These are phyloP conservation scores for Melanotaenia nigrans DNA, from an alignment of 2,797 vertebrate species.

Conservation along the genomic window DNA sequence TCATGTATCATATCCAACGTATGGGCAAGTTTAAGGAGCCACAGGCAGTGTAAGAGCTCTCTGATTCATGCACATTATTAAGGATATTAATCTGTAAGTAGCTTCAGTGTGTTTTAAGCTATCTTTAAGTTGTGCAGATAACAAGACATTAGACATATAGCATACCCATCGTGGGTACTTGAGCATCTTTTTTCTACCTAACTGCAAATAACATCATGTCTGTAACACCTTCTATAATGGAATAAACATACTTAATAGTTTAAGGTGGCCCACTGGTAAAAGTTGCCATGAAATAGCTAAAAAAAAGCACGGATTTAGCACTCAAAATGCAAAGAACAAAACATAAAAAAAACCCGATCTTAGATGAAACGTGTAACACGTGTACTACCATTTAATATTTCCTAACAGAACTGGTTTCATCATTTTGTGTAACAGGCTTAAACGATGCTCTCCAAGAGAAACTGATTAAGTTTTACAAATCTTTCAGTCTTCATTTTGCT, in stretches of 20 bases:
- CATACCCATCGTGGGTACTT: background rate
- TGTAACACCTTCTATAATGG: background rate
- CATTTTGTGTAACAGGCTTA: no score
- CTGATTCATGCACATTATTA: background rate
- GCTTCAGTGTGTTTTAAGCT: background rate
- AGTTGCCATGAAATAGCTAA: background rate
- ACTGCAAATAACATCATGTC: background rate
- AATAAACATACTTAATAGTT: background rate
- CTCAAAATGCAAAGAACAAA: background rate
- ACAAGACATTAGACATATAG: background rate
- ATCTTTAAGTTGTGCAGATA: background rate
- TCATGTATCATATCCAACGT: constrained; percentile 93
- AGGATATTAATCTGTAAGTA: constrained; percentile 1
- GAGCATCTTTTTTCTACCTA: background rate
- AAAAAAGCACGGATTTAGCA: background rate
- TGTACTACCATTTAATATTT: background rate
- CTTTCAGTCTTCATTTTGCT: background rate
- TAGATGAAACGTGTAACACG: background rate
- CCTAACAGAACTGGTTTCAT: background rate
- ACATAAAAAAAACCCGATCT: background rate
- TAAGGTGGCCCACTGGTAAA: background rate
- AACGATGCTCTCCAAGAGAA: no score
- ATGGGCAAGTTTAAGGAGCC: constrained; percentile 89
- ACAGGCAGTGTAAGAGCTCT: constrained; percentile 89
- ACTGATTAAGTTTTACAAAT: background rate